Evolutionary conservation across 1,140 invertebrate genomes (phyloP).

Genomic region (Pogonognathellus flavescens): DNA sequence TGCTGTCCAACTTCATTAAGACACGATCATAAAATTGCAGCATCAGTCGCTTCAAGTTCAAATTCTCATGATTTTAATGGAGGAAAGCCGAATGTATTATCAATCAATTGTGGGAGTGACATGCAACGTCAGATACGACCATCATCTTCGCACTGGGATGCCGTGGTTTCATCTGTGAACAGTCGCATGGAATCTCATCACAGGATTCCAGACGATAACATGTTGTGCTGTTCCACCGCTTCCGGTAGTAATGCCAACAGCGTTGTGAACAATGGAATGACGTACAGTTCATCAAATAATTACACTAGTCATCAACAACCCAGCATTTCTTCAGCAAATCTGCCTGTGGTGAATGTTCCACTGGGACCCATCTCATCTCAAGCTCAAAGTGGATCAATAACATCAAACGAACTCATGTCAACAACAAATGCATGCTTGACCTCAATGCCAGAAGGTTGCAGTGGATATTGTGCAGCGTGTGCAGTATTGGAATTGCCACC

Average conservation of each 20-base stretch:
- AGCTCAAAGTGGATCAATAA: neutral
- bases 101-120: neutral
- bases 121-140: neutral
- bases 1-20: neutral
- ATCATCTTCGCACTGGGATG: neutral
- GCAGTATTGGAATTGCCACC: slow-evolving; percentile 53
- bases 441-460: slow-evolving; percentile 28
- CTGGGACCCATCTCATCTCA: neutral
- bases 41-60: neutral
- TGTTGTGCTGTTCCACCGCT: neutral
- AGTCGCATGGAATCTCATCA: neutral
- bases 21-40: neutral
- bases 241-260: neutral
- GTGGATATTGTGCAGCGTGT: slow-evolving; percentile 57
- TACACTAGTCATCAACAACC: neutral
- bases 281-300: neutral
- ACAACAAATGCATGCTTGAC: slow-evolving; percentile 22
- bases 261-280: neutral
- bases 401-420: neutral
- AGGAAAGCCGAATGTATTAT: neutral
- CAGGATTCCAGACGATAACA: neutral
- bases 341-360: neutral
- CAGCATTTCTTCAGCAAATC: neutral
- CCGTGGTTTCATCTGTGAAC: neutral
- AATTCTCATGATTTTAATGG: neutral